A percentile compares a stretch with the other conserved stretches of the same genome.
These are phyloP conservation scores for Caenorhabditis sp. DNA, from an alignment of 2,888 invertebrate genomes.

Conservation along the genomic window DNA sequence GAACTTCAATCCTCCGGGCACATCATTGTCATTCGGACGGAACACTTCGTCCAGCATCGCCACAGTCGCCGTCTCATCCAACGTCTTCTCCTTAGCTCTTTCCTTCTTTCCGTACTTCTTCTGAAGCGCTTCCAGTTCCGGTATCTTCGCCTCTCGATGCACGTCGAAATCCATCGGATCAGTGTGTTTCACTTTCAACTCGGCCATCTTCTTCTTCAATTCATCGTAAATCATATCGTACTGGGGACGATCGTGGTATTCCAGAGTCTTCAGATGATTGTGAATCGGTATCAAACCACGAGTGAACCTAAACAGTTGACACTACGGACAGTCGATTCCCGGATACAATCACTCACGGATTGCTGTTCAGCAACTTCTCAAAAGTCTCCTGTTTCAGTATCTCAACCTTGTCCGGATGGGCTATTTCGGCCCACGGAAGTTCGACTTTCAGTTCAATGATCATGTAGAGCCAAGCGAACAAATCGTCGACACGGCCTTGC, in stretches of 20 bases:
- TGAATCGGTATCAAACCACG: slow-evolving; percentile 34
- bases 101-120: slow-evolving; percentile 35
- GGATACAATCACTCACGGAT: slow-evolving; percentile 31
- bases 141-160: slow-evolving; percentile 20
- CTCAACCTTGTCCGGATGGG: slow-evolving; percentile 42
- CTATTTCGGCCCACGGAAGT: slow-evolving; percentile 45
- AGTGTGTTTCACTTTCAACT: slow-evolving; percentile 36
- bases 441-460: slow-evolving; percentile 41
- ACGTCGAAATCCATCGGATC: slow-evolving; percentile 63
- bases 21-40: slow-evolving; percentile 35
- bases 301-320: slow-evolving; percentile 31
- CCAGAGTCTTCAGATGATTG: slow-evolving; percentile 33
- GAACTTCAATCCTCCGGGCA: slow-evolving; percentile 42
- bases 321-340: no score
- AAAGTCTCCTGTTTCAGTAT: slow-evolving; percentile 32
- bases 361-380: slow-evolving; percentile 19
- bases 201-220: slow-evolving; percentile 23
- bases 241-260: slow-evolving; percentile 56
- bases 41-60: slow-evolving; percentile 28
- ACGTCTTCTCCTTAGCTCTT: slow-evolving; percentile 18
- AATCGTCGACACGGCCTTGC: slow-evolving; percentile 49
- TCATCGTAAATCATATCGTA: slow-evolving; percentile 48
- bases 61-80: slow-evolving; percentile 38
- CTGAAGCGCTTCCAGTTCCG: slow-evolving; percentile 21
- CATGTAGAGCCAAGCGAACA: slow-evolving; percentile 57